phyloP scores from a whole-genome alignment of 2,888 invertebrate genomes.

The Sinohyriopsis cumingii region DNA sequence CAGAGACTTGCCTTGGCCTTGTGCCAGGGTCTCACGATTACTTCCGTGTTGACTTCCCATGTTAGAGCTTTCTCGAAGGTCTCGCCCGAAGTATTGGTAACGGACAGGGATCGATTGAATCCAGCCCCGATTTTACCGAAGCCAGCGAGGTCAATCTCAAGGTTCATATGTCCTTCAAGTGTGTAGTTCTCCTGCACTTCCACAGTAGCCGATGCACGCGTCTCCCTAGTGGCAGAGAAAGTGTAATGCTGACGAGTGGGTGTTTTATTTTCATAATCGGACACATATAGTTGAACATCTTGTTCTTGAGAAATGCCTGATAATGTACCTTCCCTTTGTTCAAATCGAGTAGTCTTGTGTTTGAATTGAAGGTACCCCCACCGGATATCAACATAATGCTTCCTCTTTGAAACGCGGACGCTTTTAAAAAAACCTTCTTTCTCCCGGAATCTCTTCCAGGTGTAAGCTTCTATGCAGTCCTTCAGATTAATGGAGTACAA shows the following conservation, averaged over 20 bases:
- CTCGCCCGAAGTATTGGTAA: conserved; percentile 39
- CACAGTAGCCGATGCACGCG: conserved; percentile 31
- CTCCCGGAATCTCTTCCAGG: conserved; percentile 30
- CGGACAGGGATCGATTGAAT: conserved; percentile 33
- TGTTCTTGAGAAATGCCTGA: conserved; percentile 11
- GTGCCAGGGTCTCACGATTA: conserved; percentile 32
- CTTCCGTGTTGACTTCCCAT: conserved; percentile 44
- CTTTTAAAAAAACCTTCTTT: conserved; percentile 19
- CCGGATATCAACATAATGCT: conserved; percentile 39
- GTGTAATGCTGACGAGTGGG: conserved; percentile 31
- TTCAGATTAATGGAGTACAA: conserved; percentile 32
- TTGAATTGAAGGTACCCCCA: conserved; percentile 46
- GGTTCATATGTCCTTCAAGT: conserved; percentile 35
- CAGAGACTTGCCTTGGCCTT: conserved; percentile 32
- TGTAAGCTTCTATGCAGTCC: conserved; percentile 37
- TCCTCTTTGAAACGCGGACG: conserved; percentile 21
- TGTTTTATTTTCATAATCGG: conserved; percentile 44
- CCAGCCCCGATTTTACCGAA: conserved; percentile 38
- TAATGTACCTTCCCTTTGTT: conserved; percentile 8
- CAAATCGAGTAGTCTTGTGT: conserved; percentile 33
- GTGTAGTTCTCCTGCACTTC: conserved; percentile 47
- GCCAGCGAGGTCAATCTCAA: conserved; percentile 38
- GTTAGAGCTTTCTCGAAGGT: conserved; percentile 29
- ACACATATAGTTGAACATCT: conserved; percentile 33
- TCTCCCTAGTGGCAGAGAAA: conserved; percentile 34